These are phyloP conservation scores for Empidonax alnorum DNA, from an alignment of 2,113 vertebrate species.

Conservation along the genomic window DNA sequence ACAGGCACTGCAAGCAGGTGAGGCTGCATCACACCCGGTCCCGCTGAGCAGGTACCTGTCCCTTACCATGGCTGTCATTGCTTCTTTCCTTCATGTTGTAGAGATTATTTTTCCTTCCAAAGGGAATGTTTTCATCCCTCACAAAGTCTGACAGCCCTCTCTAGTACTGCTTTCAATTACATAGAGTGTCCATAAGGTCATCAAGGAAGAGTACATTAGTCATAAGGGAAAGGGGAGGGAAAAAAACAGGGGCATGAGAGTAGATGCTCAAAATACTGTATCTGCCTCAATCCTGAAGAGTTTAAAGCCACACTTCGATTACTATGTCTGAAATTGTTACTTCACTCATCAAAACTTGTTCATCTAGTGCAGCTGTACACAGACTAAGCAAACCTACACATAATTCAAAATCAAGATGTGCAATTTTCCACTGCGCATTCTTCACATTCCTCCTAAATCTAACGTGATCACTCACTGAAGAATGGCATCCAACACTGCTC, in stretches of 20 bases:
- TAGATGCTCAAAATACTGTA: neutral
- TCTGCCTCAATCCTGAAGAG: neutral
- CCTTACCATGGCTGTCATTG: neutral
- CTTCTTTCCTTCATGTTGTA: neutral
- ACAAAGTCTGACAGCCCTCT: neutral
- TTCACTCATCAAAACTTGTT: neutral
- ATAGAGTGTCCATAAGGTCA: neutral
- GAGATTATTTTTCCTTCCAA: neutral
- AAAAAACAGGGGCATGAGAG: neutral
- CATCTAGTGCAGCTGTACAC: neutral
- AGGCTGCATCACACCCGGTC: neutral
- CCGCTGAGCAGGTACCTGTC: neutral
- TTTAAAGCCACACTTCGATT: neutral
- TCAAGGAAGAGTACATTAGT: neutral
- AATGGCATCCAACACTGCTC: slow-evolving; percentile 33
- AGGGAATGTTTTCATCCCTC: neutral
- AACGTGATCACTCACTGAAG: slow-evolving; percentile 35
- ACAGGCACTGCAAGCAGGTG: neutral
- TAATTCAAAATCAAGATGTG: slow-evolving; percentile 44
- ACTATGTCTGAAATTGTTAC: neutral
- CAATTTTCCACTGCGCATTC: slow-evolving; percentile 56
- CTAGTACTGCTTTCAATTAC: neutral
- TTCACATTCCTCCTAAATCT: slow-evolving; percentile 62
- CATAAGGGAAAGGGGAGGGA: neutral
- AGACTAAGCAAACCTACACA: neutral